Base-by-base conservation (phyloP, 1,140 invertebrate species). In the Saccostrea cuccullata region DNA sequence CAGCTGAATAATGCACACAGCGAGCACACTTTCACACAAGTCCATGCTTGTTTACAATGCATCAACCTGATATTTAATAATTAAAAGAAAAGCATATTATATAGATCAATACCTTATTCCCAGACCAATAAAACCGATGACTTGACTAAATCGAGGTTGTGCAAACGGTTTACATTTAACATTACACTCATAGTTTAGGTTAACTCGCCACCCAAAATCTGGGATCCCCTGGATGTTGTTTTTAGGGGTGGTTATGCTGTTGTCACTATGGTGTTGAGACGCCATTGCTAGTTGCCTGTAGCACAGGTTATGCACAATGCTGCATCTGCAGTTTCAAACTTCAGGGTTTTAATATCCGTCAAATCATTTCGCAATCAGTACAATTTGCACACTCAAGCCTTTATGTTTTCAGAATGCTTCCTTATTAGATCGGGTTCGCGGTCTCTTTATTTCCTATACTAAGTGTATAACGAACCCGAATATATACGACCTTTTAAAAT, bases 181-280 rank as follows among this genome's bases (percentile, higher is more conserved):
- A 17, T 96, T 96, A 95, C 96, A 98, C 90, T 96, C 95, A 95
- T 98, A 97, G 94, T 97, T 96, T 89, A 98, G 95, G 90, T 96
- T 96, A 15, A 95, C 89, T 84, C 95, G 87, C 85, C 98, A 95
- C 64, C 94, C 94, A 89, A 90, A 94, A 73, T 94, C 91, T 30
- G 94, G 94, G 5, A 95, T 55, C 30, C 93, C 93, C 26, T 64
- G 11, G 67, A 94, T 93, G 2, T 86, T 47, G 87, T 91, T 90
- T 73, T 84, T 89, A 12, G 93, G 93, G 60, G 91, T 92, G 55
- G 92, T 91, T 47, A 90, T 58, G 85, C 92, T 93, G 26, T 91
- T 87, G 23, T 92, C 90, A 23, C 91, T 91, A 70, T 84, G 84
- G 15, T 85, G 47, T 13, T 60, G 47, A 56, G 84, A 85, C 30